These are phyloP conservation scores for Phocides pigmalion DNA, from an alignment of 1,140 invertebrate species.

Conservation along the genomic window DNA sequence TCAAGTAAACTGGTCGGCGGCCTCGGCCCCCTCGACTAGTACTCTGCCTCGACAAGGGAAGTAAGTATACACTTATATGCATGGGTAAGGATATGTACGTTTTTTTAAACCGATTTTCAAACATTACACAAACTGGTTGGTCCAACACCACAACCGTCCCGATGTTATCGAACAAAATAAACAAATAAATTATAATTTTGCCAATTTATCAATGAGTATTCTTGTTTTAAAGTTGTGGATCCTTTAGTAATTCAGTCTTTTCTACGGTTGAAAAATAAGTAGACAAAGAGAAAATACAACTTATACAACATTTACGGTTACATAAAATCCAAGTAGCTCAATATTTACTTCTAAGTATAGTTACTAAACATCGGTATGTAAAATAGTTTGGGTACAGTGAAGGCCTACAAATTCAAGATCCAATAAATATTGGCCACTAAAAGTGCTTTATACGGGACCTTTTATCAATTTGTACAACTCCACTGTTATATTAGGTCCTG, in stretches of 20 bases:
- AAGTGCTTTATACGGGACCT: constrained; percentile 42
- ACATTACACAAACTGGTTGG: constrained; percentile 65
- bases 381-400: constrained; percentile 69
- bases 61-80: constrained; percentile 64
- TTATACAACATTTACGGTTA: constrained; percentile 62
- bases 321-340: constrained; percentile 71
- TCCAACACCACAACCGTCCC: constrained; percentile 73
- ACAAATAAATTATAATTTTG: constrained; percentile 59
- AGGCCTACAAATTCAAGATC: constrained; percentile 48
- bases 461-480: constrained; percentile 51
- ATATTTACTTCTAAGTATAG: constrained; percentile 68
- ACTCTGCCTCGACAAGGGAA: constrained; percentile 53
- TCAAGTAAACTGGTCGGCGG: constrained; percentile 51
- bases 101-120: constrained; percentile 63
- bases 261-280: constrained; percentile 75
- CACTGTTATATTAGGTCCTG: constrained; percentile 50
- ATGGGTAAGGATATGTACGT: constrained; percentile 80
- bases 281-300: constrained; percentile 59
- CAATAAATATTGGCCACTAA: constrained; percentile 38
- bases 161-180: constrained; percentile 54
- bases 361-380: constrained; percentile 80
- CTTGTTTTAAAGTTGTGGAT: constrained; percentile 67
- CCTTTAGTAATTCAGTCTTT: constrained; percentile 75
- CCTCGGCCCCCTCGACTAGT: constrained; percentile 52
- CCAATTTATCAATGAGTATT: constrained; percentile 75